Conservation (phyloP, 1,140 invertebrate genomes). For the Macrobrachium nipponense region DNA sequence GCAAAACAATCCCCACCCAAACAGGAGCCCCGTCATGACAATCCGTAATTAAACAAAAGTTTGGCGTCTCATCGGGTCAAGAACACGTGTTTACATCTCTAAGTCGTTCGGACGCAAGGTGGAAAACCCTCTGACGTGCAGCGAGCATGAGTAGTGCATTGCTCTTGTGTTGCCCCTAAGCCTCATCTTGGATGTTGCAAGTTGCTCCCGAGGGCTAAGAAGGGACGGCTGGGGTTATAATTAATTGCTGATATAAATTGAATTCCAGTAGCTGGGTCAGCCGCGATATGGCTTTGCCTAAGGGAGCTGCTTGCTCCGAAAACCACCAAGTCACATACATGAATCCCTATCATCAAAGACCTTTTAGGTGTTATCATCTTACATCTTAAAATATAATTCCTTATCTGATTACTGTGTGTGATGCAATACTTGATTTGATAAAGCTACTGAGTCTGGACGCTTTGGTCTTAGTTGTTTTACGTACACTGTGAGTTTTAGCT, state of each 20-base stretch:
- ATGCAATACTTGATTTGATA: too few relatives aligned
- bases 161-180: constrained; percentile 36
- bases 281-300: constrained; percentile 38
- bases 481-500: too few relatives aligned
- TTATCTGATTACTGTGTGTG: too few relatives aligned
- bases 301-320: constrained; percentile 10
- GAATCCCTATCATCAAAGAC: too few relatives aligned
- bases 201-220: constrained; percentile 56
- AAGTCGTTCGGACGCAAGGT: constrained; percentile 1
- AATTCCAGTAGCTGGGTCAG: constrained; percentile 56
- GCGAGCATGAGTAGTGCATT: constrained; percentile 46
- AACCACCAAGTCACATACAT: neutral
- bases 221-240: constrained; percentile 57
- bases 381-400: too few relatives aligned
- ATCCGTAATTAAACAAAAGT: constrained; percentile 52
- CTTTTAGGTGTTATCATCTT: too few relatives aligned
- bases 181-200: constrained; percentile 39
- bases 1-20: constrained; percentile 52
- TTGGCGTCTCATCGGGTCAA: constrained; percentile 12
- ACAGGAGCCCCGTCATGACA: constrained; percentile 56
- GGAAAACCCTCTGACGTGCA: neutral
- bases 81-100: neutral
- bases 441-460: too few relatives aligned
- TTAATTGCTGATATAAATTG: constrained; percentile 62
- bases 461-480: too few relatives aligned